phyloP scores from a whole-genome alignment of 2,797 vertebrate species.

The Pagetopsis macropterus region DNA sequence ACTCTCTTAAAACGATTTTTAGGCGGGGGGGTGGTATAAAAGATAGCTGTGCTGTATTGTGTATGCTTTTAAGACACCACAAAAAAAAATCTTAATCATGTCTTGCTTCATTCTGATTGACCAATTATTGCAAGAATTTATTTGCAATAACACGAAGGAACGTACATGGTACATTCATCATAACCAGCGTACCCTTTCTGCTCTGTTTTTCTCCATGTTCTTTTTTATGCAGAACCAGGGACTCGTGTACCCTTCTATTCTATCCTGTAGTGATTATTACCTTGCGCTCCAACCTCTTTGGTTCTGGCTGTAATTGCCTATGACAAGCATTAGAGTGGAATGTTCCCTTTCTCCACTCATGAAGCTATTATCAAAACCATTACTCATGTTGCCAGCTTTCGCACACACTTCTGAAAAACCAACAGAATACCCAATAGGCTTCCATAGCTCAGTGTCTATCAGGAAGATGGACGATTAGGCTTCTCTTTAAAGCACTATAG shows the following conservation, averaged over 20 bases:
- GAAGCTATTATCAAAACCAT: slow-evolving; percentile 71
- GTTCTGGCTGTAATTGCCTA: slow-evolving; percentile 54
- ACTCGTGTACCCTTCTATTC: slow-evolving; percentile 27
- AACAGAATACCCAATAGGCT: slow-evolving; percentile 62
- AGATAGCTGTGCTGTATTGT: slow-evolving; percentile 64
- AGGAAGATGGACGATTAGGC: slow-evolving; percentile 65
- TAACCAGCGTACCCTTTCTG: not conserved
- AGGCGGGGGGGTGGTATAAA: slow-evolving; percentile 62
- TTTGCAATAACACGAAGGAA: slow-evolving; percentile 1
- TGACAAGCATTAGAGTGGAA: slow-evolving; percentile 68
- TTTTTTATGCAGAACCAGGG: slow-evolving; percentile 29
- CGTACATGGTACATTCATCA: not conserved
- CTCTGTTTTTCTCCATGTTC: slow-evolving; percentile 7
- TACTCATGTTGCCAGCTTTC: slow-evolving; percentile 58
- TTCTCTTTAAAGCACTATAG: slow-evolving; percentile 58
- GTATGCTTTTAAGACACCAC: slow-evolving; percentile 72
- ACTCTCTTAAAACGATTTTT: slow-evolving; percentile 89
- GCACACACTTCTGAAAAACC: slow-evolving; percentile 66
- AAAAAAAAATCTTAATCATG: slow-evolving; percentile 52
- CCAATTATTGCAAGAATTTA: not conserved
- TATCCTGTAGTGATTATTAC: slow-evolving; percentile 52
- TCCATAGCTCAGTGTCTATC: slow-evolving; percentile 60
- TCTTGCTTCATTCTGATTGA: slow-evolving; percentile 67
- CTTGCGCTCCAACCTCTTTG: slow-evolving; percentile 42
- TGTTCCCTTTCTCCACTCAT: slow-evolving; percentile 67